Conservation (phyloP, 2,113 vertebrate species). For the Caranx ignobilis region DNA sequence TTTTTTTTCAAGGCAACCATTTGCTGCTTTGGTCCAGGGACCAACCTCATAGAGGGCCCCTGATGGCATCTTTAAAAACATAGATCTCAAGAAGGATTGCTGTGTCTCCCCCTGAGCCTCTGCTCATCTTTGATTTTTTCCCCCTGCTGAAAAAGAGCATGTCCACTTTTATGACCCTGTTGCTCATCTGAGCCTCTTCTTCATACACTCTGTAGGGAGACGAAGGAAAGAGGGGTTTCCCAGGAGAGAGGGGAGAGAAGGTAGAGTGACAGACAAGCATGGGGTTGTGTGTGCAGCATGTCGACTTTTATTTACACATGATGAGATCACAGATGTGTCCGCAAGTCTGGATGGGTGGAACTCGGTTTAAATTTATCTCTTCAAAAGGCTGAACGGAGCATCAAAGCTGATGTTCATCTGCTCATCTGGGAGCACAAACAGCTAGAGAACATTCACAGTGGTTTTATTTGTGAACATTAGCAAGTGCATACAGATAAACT, state of each 20-base stretch:
- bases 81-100: slow-evolving; percentile 31
- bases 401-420: not conserved
- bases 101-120: not conserved
- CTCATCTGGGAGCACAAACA: not conserved
- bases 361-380: not conserved
- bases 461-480: not conserved
- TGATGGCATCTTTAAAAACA: slow-evolving; percentile 18
- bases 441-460: not conserved
- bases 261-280: slow-evolving; percentile 48
- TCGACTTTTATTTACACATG: slow-evolving; percentile 32
- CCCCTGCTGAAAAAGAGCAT: slow-evolving; percentile 27
- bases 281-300: slow-evolving; percentile 35
- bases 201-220: slow-evolving; percentile 64
- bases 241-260: slow-evolving; percentile 66
- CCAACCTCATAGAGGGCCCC: slow-evolving; percentile 25
- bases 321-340: not conserved
- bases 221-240: slow-evolving; percentile 63
- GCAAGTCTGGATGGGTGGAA: slow-evolving; percentile 1
- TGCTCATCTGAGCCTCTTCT: slow-evolving; percentile 45
- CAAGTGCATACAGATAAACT: too few species aligned
- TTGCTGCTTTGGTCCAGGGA: slow-evolving; percentile 6
- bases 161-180: slow-evolving; percentile 26
- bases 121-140: slow-evolving; percentile 24
- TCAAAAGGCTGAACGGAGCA: not conserved
- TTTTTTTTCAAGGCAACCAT: slow-evolving; percentile 26